Evolutionary conservation across 35 echinoderm and acorn worm genomes (phyloP), one percentile per base, ranked within the genome.

Genomic region (Lytechinus variegatus): DNA sequence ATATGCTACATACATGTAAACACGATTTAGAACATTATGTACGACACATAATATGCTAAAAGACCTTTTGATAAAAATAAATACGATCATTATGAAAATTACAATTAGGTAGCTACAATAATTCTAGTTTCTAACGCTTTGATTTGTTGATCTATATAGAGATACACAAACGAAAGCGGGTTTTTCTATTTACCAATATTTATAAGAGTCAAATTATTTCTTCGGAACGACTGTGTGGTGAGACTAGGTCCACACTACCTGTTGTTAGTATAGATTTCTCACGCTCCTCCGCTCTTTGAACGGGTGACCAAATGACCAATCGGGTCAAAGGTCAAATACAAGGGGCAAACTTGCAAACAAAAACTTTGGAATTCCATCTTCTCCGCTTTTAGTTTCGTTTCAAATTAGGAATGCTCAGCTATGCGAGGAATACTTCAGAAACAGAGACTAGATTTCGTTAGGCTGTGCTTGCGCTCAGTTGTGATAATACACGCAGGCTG

Each of bases 321-420:
- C 19, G 21, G 66, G 66, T 79, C 21, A 79, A 79, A 79, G 66
- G 66, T 79, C 66, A 79, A 79, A 79, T 79, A n/a, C 66, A 79
- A 79, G 66, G 66, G 66, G 66, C 66, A 79, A 79, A 79, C 66
- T 79, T 79, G 66, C 66, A 79, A 79, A 79, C 66, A 79, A 79
- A 79, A 79, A 79, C 66, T 79, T 79, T 79, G 66, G 66, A 79
- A 79, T 79, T 79, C 66, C 66, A 79, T 79, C 66, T 7, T 79
- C 66, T 79, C 66, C 14, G 66, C 66, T 79, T 79, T 79, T 79
- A 79, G 66, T 79, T 79, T 79, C 66, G 66, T 79, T 79, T 79
- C 66, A 79, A 79, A 79, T 79, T 79, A 79, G 66, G 66, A 79
- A 79, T 79, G 66, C 66, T 79, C 66, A 79, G 66, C 8, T 79